A percentile compares a stretch with the other conserved stretches of the same genome.
These are phyloP conservation scores for Urocitellus parryii DNA, from an alignment of 2,113 vertebrate species.

Conservation along the genomic window DNA sequence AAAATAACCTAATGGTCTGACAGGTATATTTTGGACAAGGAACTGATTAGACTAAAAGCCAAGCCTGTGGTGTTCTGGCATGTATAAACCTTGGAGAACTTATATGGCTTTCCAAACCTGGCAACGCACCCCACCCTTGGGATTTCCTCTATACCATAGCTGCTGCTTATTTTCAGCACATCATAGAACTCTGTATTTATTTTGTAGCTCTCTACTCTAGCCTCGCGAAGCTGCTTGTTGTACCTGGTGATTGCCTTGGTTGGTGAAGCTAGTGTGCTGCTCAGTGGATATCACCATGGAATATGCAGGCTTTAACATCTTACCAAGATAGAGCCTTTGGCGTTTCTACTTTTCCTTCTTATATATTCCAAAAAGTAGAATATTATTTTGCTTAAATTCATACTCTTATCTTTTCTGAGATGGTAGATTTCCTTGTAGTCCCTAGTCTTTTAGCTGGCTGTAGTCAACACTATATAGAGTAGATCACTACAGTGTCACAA, in stretches of 20 bases:
- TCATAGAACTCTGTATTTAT: neutral
- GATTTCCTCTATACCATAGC: neutral
- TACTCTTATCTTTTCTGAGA: neutral
- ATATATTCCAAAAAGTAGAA: neutral
- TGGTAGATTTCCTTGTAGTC: neutral
- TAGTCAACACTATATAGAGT: neutral
- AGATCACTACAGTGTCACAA: neutral
- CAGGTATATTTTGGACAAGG: conserved; percentile 24
- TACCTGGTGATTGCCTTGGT: neutral
- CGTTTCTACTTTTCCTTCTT: neutral
- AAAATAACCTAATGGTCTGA: conserved; percentile 5
- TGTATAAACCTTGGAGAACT: neutral
- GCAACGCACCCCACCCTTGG: neutral
- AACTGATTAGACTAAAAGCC: neutral
- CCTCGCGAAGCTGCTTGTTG: neutral
- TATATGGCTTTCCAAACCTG: neutral
- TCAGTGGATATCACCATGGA: neutral
- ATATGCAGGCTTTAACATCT: neutral
- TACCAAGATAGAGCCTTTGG: neutral
- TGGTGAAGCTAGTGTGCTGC: neutral
- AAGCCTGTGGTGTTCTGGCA: neutral
- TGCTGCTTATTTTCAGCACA: neutral
- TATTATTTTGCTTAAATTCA: neutral
- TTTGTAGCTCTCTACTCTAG: neutral
- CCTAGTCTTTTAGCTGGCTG: neutral